Evolutionary conservation across 2,113 vertebrate species (phyloP).

Genomic region (Jaculus jaculus): DNA sequence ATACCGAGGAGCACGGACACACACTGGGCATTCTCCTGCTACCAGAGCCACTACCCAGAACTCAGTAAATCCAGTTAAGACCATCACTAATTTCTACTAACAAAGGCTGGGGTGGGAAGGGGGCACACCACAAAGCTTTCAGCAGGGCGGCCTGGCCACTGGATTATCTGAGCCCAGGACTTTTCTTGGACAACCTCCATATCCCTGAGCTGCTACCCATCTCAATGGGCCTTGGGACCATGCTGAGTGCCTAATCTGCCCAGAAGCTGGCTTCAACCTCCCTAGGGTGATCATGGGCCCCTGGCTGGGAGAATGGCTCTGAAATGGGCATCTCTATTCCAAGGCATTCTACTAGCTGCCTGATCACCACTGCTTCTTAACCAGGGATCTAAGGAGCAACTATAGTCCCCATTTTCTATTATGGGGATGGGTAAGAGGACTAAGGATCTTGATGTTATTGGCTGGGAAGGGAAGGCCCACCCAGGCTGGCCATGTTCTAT

Average conservation of each 20-base stretch:
- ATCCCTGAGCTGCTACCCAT: background rate
- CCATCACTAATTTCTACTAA: background rate
- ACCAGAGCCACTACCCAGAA: slow-evolving; percentile 1
- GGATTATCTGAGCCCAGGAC: background rate
- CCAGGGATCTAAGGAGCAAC: background rate
- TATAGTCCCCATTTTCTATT: accelerated
- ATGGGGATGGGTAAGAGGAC: no score
- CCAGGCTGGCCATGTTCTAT: background rate
- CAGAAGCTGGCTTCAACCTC: background rate
- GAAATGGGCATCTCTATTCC: no score
- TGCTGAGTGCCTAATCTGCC: background rate
- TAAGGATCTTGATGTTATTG: accelerated
- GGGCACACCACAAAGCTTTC: background rate
- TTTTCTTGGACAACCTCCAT: no score
- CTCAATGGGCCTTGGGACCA: no score
- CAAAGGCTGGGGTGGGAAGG: background rate
- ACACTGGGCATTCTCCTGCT: background rate
- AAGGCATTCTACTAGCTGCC: accelerated
- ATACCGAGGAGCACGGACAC: background rate
- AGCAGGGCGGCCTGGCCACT: background rate
- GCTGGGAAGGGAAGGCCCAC: background rate
- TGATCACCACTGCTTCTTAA: background rate
- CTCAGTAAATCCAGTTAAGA: slow-evolving; percentile 61
- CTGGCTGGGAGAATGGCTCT: background rate
- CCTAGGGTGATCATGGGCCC: background rate